phyloP scores from a whole-genome alignment of 2,888 invertebrate genomes.

The Chrysotoxum bicinctum region DNA sequence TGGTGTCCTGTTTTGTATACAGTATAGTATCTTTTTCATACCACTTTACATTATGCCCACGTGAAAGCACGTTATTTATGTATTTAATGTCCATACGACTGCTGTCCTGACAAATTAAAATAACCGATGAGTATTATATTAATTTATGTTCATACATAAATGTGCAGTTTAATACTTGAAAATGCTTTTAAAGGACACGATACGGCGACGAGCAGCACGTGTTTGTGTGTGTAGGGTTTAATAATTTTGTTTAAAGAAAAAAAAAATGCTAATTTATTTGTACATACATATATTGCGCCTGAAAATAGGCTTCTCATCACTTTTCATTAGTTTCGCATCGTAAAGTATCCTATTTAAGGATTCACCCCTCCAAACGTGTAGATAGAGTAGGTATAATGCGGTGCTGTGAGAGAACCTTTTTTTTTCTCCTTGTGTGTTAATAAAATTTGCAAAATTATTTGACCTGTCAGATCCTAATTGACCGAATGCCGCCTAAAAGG shows the following conservation, averaged over 20 bases:
- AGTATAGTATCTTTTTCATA: constrained; percentile 34
- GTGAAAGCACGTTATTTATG: constrained; percentile 70
- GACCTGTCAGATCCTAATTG: constrained; percentile 64
- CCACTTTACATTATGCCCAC: constrained; percentile 71
- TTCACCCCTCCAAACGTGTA: too few species aligned
- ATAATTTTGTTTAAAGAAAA: constrained; percentile 11
- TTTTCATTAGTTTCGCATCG: constrained; percentile 63
- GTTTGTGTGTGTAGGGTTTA: constrained; percentile 1
- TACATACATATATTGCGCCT: constrained; percentile 51
- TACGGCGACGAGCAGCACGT: background rate
- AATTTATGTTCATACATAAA: constrained; percentile 66
- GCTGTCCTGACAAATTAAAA: constrained; percentile 69
- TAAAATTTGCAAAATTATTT: constrained; percentile 67
- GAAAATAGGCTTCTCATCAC: constrained; percentile 70
- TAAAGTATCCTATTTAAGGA: constrained; percentile 68
- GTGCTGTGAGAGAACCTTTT: background rate
- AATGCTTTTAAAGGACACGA: constrained; percentile 65
- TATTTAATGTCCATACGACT: constrained; percentile 61
- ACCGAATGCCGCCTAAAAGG: constrained; percentile 45
- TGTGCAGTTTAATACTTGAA: constrained; percentile 68
- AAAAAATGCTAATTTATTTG: constrained; percentile 52
- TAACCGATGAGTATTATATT: constrained; percentile 72
- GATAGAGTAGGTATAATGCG: too few species aligned
- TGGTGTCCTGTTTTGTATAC: constrained; percentile 66
- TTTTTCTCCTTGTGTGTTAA: constrained; percentile 17